These are phyloP conservation scores for Drosophila monieri DNA, from an alignment of 2,888 invertebrate genomes.

Conservation along the genomic window DNA sequence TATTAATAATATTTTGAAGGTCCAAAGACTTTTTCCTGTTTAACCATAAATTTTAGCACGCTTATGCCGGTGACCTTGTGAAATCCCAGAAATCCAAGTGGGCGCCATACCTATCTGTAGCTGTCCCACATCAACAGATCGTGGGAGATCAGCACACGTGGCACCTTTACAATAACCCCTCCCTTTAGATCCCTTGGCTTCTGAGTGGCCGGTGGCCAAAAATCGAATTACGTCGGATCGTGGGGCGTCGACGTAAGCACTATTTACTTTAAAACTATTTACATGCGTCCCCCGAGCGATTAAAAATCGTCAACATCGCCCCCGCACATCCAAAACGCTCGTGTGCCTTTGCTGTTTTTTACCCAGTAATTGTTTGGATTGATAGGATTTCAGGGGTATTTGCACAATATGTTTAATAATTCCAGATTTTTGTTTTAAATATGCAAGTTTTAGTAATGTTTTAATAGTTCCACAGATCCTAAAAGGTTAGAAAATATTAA, in stretches of 20 bases:
- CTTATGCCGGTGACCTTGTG: slow-evolving; percentile 49
- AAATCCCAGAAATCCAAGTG: slow-evolving; percentile 40
- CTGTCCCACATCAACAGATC: slow-evolving; percentile 23
- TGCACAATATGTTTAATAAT: no score
- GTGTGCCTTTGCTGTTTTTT: slow-evolving; percentile 49
- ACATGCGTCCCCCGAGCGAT: slow-evolving; percentile 49
- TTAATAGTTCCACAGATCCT: no score
- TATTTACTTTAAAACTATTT: slow-evolving; percentile 28
- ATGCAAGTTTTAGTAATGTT: no score
- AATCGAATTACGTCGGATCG: slow-evolving; percentile 56
- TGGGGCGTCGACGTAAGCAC: slow-evolving; percentile 38
- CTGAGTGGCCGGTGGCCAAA: slow-evolving; percentile 54
- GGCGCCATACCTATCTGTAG: slow-evolving; percentile 17
- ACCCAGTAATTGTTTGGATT: background rate
- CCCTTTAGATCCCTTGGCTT: slow-evolving; percentile 5
- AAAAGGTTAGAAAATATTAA: no score
- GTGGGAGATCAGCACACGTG: slow-evolving; percentile 36
- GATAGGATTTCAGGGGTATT: background rate
- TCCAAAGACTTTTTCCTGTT: slow-evolving; percentile 6
- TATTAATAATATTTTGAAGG: slow-evolving; percentile 16
- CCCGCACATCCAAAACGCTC: slow-evolving; percentile 50
- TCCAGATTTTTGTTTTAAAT: no score
- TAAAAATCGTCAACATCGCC: slow-evolving; percentile 61
- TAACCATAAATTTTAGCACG: slow-evolving; percentile 58
- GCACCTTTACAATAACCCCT: slow-evolving; percentile 31